A percentile compares a stretch with the other conserved stretches of the same genome.
These are phyloP conservation scores for Dicycla oo DNA, from an alignment of 2,888 invertebrate genomes.

Conservation along the genomic window DNA sequence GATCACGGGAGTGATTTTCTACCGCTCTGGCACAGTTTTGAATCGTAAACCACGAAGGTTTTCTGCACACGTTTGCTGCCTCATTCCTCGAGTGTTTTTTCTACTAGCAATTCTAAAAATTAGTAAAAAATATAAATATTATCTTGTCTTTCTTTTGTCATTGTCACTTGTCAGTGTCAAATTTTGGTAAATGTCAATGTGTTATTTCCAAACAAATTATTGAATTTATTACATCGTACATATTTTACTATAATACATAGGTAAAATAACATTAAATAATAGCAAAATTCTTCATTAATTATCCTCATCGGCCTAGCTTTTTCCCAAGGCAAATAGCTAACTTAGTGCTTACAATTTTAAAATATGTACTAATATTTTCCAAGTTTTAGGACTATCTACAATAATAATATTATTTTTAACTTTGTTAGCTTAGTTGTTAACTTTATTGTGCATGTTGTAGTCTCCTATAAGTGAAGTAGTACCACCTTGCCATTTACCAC, in stretches of 20 bases:
- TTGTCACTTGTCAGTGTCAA: conserved; percentile 28
- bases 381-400: no score
- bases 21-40: not conserved
- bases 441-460: no score
- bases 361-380: no score
- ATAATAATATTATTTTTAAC: no score
- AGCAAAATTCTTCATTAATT: not conserved
- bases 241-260: not conserved
- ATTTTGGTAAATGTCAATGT: not conserved
- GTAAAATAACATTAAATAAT: conserved; percentile 5
- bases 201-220: conserved; percentile 6
- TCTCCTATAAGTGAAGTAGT: no score
- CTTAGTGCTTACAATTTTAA: not conserved
- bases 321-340: not conserved
- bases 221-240: conserved; percentile 1
- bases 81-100: not conserved
- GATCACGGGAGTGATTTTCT: not conserved
- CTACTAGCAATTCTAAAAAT: conserved; percentile 9
- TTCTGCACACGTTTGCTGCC: not conserved
- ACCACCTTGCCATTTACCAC: no score
- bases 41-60: not conserved
- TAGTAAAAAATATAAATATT: no score
- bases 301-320: no score
- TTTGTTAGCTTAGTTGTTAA: no score
- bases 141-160: not conserved